Evolutionary conservation across 2,888 invertebrate genomes (phyloP).

Genomic region (Drosophila villosipedis): DNA sequence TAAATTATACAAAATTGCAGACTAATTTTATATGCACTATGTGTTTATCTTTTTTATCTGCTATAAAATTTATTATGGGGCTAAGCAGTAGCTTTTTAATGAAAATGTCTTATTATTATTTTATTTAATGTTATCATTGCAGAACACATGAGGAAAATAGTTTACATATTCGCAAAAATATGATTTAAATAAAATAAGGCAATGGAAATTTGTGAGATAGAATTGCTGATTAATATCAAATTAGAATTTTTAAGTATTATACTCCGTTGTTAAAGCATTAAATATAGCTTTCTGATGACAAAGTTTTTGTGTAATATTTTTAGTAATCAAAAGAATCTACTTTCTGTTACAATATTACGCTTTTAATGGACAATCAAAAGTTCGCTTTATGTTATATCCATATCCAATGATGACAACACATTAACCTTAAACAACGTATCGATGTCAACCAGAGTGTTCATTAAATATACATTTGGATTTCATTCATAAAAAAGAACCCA

Average conservation of each 20-base stretch:
- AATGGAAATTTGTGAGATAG: neutral
- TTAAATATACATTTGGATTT: neutral
- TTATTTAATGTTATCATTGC: neutral
- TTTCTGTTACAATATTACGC: neutral
- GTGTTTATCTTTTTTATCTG: neutral
- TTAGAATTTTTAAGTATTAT: neutral
- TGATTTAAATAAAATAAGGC: neutral
- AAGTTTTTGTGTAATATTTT: neutral
- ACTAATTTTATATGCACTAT: slow-evolving; percentile 1
- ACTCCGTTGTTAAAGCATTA: neutral
- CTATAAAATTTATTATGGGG: neutral
- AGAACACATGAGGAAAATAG: neutral
- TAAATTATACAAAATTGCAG: neutral
- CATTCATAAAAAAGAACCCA: neutral
- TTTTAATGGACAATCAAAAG: neutral
- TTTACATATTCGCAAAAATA: neutral
- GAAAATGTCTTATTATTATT: neutral
- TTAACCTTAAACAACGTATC: neutral
- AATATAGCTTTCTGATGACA: neutral
- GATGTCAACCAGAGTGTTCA: neutral
- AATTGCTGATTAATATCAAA: neutral
- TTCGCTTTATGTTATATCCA: neutral
- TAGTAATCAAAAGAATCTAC: neutral
- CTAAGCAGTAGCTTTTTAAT: neutral
- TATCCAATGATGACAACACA: neutral